Conservation (phyloP, 2,113 vertebrate genomes). For the Pteropus alecto region DNA sequence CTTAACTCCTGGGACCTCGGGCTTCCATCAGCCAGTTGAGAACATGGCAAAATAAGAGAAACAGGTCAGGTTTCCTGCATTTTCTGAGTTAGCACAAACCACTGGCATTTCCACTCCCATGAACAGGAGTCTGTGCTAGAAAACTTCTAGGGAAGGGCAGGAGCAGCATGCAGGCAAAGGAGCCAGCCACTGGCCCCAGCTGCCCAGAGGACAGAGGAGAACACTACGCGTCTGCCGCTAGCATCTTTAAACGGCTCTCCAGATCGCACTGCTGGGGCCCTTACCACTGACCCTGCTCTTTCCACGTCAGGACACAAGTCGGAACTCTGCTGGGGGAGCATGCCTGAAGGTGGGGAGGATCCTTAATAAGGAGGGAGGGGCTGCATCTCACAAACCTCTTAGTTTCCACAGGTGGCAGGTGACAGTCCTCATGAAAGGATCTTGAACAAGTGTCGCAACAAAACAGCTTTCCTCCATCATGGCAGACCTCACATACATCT, state of each 20-base stretch:
- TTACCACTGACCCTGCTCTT: background rate
- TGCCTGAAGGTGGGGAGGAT: background rate
- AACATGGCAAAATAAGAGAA: background rate
- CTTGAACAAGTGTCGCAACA: conserved; percentile 92
- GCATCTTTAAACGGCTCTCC: background rate
- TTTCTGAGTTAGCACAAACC: background rate
- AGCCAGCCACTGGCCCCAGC: background rate
- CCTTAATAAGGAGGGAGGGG: too few relatives aligned
- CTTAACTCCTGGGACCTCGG: accelerated
- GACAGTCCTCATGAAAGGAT: conserved; percentile 91
- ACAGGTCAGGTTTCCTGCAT: background rate
- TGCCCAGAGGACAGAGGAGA: too few relatives aligned
- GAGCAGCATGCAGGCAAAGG: background rate
- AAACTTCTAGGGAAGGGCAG: background rate
- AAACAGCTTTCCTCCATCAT: conserved; percentile 87
- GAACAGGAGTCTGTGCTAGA: background rate
- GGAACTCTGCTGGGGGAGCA: background rate
- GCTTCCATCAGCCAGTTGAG: background rate
- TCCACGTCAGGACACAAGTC: background rate
- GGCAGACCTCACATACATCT: conserved; percentile 89
- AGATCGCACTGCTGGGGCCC: too few relatives aligned
- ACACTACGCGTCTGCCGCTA: background rate
- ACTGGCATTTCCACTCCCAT: accelerated
- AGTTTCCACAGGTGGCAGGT: conserved; percentile 85
- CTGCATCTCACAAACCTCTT: conserved; percentile 20